Evolutionary conservation across 2,113 vertebrate species (phyloP).

Genomic region (Sula dactylatra): DNA sequence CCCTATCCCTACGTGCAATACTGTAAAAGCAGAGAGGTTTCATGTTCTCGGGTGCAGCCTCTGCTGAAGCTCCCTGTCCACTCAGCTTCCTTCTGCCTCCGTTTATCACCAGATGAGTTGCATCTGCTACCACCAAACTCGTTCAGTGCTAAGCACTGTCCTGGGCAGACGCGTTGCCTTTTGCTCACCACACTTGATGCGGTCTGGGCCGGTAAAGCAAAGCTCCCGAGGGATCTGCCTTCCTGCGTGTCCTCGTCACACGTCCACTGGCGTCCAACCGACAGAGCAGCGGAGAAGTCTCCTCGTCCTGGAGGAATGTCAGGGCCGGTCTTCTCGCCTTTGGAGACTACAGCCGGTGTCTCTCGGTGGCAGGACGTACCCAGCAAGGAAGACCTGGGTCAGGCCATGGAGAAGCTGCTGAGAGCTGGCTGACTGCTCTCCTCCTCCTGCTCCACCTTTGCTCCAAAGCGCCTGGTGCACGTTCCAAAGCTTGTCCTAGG

Average conservation of each 20-base stretch:
- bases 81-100: neutral
- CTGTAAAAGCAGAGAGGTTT: neutral
- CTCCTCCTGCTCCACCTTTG: neutral
- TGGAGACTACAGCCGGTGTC: neutral
- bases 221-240: neutral
- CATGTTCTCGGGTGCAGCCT: neutral
- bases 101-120: neutral
- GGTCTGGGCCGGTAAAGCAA: neutral
- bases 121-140: too few relatives aligned
- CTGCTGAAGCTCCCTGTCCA: neutral
- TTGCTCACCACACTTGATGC: fast-evolving
- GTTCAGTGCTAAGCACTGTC: fast-evolving
- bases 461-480: neutral
- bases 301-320: neutral
- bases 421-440: neutral
- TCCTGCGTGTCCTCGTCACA: neutral
- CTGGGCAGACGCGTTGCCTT: neutral
- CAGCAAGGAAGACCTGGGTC: neutral
- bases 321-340: neutral
- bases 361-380: neutral
- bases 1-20: neutral
- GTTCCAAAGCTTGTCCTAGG: neutral
- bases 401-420: neutral
- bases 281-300: neutral
- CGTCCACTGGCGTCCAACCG: neutral